Evolutionary conservation across 2,888 invertebrate species (phyloP), one percentile per base, ranked within the genome.

Genomic region (Drosophila anceps): DNA sequence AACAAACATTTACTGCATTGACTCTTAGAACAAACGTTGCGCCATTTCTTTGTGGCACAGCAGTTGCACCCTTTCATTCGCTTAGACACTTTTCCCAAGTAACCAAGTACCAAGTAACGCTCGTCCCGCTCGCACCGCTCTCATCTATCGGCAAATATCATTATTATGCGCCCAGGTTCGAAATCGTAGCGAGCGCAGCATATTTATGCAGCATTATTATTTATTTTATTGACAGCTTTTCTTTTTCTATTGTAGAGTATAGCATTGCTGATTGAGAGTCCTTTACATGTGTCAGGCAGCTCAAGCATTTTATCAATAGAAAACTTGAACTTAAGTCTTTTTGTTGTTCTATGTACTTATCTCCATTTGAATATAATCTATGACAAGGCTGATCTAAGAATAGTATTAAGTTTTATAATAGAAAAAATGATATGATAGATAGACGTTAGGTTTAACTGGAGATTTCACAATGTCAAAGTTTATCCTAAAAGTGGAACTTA

Each of bases 141-240:
- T 39, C 13, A 18, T 53, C 66, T 31, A 55, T 50, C 48, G 57
- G 39, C 74, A 71, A 86, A 84, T 86, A 86, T 84, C 82, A 84
- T 86, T 84, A 86, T 84, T 84, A 86, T 82, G 69, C 81, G 43
- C 53, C 69, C 68, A 31, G 51, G 63, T 57, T 51, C 46, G 54
- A 76, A 39, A 39, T 53, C 69, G 20, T 55, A 51, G 63, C 72
- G 71, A 81, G 69, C 76, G 65, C 61, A 74, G 72, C 78, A 83
- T 85, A 85, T 84, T 88, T 86, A 86, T 84, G 87, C 80, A 69
- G 87, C 87, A 88, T 85, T 88, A 85, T 86, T 86, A 85, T 84
- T 88, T 88, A 86, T 86, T 84, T 86, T 88, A 86, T 88, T 86
- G 86, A 84, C 86, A 84, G 85, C 80, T 73, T 82, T 80, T 74